These are phyloP conservation scores for Papilio polytes DNA, from an alignment of 1,140 invertebrate genomes.

Conservation along the genomic window DNA sequence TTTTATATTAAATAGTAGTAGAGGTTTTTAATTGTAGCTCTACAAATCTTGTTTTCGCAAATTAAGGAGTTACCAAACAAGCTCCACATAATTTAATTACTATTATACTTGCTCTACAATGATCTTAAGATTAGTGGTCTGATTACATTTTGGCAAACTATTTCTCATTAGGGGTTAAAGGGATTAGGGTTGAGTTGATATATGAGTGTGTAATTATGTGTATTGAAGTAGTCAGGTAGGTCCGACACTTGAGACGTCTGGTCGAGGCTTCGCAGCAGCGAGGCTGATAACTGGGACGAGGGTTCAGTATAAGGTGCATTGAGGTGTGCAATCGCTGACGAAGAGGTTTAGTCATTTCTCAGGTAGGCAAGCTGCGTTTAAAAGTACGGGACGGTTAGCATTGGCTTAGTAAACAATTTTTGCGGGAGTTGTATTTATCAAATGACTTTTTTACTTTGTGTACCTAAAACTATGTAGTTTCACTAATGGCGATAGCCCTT, in stretches of 20 bases:
- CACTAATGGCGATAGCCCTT: neutral
- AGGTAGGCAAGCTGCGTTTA: neutral
- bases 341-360: neutral
- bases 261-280: constrained; percentile 41
- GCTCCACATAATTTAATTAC: neutral
- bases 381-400: neutral
- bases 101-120: neutral
- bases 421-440: no score
- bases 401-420: neutral
- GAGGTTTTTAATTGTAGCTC: neutral
- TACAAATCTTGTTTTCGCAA: neutral
- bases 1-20: neutral
- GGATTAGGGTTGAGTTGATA: constrained; percentile 43
- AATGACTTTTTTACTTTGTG: no score
- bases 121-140: neutral
- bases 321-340: constrained; percentile 2
- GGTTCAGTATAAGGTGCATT: neutral
- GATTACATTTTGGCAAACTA: constrained; percentile 15
- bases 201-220: constrained; percentile 70
- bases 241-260: constrained; percentile 75
- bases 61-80: neutral
- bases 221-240: constrained; percentile 59
- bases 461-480: neutral
- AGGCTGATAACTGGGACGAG: neutral
- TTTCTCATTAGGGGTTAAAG: constrained; percentile 41